These are phyloP conservation scores for Romanogobio albipinnatus DNA, from an alignment of 2,113 vertebrate species.

Conservation along the genomic window DNA sequence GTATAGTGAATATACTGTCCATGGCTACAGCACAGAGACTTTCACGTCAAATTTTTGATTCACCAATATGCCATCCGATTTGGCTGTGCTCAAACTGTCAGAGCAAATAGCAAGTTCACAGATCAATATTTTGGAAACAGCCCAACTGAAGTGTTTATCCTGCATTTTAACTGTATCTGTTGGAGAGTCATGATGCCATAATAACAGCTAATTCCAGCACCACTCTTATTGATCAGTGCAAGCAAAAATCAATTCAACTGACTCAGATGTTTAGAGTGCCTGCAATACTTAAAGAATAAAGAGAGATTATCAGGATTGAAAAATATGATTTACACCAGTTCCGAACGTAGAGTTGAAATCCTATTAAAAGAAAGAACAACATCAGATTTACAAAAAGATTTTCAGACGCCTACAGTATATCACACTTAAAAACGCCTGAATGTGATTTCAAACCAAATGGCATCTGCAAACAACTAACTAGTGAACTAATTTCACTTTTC, in stretches of 20 bases:
- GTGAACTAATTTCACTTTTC: background rate
- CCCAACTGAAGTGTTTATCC: constrained; percentile 7
- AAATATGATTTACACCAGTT: background rate
- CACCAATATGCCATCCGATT: background rate
- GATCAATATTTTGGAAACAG: constrained; percentile 6
- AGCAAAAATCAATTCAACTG: constrained; percentile 18
- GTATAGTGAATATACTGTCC: background rate
- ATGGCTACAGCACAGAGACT: background rate
- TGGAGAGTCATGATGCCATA: constrained; percentile 30
- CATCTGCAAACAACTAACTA: background rate
- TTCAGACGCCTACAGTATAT: background rate
- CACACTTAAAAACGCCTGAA: background rate
- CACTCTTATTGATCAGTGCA: constrained; percentile 11
- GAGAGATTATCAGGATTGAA: background rate
- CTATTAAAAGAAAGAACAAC: too few species aligned
- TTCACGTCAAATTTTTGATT: background rate
- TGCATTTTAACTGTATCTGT: background rate
- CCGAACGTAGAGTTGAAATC: background rate
- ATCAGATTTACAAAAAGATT: too few species aligned
- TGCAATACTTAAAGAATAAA: background rate
- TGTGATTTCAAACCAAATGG: background rate
- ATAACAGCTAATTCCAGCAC: background rate
- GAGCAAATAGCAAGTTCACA: background rate
- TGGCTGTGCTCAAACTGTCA: background rate
- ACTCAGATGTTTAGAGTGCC: constrained; percentile 1